Percentiles rank a stretch among this genome's conserved stretches.
These are phyloP conservation scores for Cavia aperea DNA, from an alignment of 2,113 vertebrate species.

Conservation along the genomic window DNA sequence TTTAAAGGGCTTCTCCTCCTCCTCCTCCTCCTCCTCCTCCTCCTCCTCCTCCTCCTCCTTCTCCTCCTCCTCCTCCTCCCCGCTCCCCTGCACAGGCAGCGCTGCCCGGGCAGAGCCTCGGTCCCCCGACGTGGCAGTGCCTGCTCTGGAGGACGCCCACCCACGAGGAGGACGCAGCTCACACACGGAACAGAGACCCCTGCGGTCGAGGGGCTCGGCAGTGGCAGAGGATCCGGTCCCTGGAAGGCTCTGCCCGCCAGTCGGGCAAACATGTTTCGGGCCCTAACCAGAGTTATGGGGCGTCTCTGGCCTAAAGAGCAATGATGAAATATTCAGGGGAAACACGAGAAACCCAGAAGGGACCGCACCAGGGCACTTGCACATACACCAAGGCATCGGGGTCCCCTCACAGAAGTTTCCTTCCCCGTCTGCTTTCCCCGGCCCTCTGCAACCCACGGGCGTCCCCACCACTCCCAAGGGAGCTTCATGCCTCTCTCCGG, in stretches of 20 bases:
- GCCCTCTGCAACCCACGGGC: not conserved
- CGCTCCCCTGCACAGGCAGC: no score
- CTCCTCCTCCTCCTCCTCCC: constrained; percentile 59
- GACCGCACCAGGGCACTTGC: fast-evolving
- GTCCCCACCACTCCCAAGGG: not conserved
- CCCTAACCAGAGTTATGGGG: not conserved
- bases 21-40: constrained; percentile 50
- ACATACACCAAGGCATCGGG: not conserved
- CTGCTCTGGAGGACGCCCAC: constrained; percentile 70
- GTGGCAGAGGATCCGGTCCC: not conserved
- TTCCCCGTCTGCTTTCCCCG: not conserved
- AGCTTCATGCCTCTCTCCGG: not conserved
- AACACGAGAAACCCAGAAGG: not conserved
- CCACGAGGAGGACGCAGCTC: constrained; percentile 38
- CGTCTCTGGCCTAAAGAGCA: not conserved
- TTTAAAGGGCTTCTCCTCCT: constrained; percentile 59
- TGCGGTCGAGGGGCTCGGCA: not conserved
- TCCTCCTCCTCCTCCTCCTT: constrained; percentile 61
- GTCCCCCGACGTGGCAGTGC: constrained; percentile 66
- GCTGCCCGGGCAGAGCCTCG: constrained; percentile 62
- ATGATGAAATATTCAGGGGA: not conserved
- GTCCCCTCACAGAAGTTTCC: not conserved
- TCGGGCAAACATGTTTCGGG: not conserved
- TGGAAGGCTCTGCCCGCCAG: not conserved
- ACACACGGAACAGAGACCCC: not conserved